These are phyloP conservation scores for Ophthalmolycus amberensis DNA, from an alignment of 2,113 vertebrate genomes.

Conservation along the genomic window DNA sequence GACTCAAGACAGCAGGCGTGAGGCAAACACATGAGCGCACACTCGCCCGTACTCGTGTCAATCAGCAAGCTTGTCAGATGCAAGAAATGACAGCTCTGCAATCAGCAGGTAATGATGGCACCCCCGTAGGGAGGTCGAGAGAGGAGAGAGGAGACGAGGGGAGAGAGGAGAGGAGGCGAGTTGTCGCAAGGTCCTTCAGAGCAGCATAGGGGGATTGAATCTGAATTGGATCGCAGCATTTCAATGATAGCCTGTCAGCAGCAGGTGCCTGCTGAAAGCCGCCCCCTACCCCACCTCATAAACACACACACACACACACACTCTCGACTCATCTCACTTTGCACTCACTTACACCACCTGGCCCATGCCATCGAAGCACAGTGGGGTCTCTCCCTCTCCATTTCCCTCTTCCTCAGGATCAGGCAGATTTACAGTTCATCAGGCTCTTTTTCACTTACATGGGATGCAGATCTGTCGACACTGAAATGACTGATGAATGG, in stretches of 20 bases:
- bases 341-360: conserved; percentile 72
- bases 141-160: conserved; percentile 3
- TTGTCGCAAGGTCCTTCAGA: conserved; percentile 69
- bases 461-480: conserved; percentile 63
- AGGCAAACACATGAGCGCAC: conserved; percentile 34
- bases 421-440: conserved; percentile 64
- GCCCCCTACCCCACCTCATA: conserved; percentile 29
- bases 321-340: conserved; percentile 56
- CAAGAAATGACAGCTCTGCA: conserved; percentile 69
- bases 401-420: conserved; percentile 48
- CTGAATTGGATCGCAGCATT: conserved; percentile 67
- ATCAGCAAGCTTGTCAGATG: conserved; percentile 64
- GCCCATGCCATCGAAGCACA: conserved; percentile 62
- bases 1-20: conserved; percentile 17
- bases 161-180: conserved; percentile 29
- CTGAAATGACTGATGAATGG: conserved; percentile 52
- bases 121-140: conserved; percentile 22
- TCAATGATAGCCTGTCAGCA: conserved; percentile 73
- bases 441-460: conserved; percentile 66
- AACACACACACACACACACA: conserved; percentile 14
- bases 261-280: conserved; percentile 75
- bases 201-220: conserved; percentile 52
- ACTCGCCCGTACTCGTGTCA: conserved; percentile 48
- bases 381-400: conserved; percentile 65
- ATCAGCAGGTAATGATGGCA: conserved; percentile 75